phyloP scores from a whole-genome alignment of 2,113 vertebrate genomes.

The Bubalus kerabau region DNA sequence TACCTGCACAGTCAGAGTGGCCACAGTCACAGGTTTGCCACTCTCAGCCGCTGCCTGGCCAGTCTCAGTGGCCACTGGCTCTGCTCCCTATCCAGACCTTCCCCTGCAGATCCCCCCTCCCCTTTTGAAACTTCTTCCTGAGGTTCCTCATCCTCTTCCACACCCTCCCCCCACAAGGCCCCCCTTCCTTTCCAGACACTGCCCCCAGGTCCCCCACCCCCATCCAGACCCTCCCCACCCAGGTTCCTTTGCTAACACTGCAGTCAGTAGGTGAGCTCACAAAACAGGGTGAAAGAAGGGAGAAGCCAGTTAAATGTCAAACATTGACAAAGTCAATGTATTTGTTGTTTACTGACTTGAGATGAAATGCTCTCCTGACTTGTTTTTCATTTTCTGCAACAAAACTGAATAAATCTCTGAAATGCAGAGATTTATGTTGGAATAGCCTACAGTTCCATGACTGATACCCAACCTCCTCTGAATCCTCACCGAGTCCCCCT shows the following conservation, averaged over 20 bases:
- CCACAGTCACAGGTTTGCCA: neutral
- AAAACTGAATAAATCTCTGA: conserved; percentile 36
- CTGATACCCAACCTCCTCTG: neutral
- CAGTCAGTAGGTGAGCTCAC: neutral
- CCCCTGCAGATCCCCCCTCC: neutral
- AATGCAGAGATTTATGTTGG: neutral
- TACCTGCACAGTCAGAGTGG: neutral
- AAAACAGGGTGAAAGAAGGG: neutral
- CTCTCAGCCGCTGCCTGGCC: neutral
- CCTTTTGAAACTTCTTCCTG: neutral
- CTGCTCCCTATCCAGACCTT: neutral
- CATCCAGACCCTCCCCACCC: neutral
- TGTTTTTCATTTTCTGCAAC: conserved; percentile 43
- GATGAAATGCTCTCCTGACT: neutral
- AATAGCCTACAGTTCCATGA: neutral
- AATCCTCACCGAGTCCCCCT: neutral
- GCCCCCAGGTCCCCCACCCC: neutral
- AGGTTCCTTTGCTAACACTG: conserved; percentile 26
- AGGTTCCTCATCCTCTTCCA: neutral
- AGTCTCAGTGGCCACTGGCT: neutral
- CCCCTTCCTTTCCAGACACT: neutral
- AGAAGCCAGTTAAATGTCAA: neutral
- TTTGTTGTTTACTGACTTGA: conserved; percentile 9
- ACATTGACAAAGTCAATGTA: neutral
- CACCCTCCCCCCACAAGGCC: neutral